Base-by-base conservation (phyloP, 2,797 vertebrate species). In the Takifugu rubripes region DNA sequence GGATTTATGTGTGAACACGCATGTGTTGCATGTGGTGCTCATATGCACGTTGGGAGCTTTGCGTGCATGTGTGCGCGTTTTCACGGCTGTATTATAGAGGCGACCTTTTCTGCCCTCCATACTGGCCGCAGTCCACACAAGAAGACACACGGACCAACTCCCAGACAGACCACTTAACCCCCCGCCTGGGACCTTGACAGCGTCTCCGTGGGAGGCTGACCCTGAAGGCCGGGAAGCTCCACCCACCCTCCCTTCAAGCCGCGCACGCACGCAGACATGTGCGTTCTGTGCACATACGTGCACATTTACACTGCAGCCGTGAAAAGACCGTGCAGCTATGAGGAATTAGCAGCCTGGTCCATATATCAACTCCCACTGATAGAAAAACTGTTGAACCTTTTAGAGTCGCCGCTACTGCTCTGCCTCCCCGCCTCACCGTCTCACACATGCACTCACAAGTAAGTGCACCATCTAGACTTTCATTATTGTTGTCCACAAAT, bases 171-270 rank as follows among this genome's bases (percentile, higher is more conserved):
- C 74, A 87, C 83, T 90, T 88, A 89, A 83, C 85, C 86, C 80
- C 81, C 81, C 55, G 79, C 81, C 74, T 77, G 61, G 70, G 81
- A 88, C 84, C 86, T 84, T 89, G 87, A 88, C 89, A 88, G 83
- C 70, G 81, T 72, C 87, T 85, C 85, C 68, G 70, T 72, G 70
- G 86, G 82, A 87, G 72, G 48, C 68, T 85, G 86, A 89, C 88
- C 86, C 85, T 66, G 53, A 70, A 78, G 78, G 79, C 84, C 79
- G 56, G 26, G 59, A 49, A 74, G 45, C 64, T 81, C 85, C 16
- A 46, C 17, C 16, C 44, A 79, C 74, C 75, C 88, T 87, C 82
- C 74, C 75, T 87, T 87, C 82, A 79, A 79, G 66, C 66, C 64
- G 54, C 59, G 72, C 66, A 56, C 71, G 61, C 56, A 67, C 65